A percentile compares a stretch with the other conserved stretches of the same genome.
Conservation (phyloP, 2,113 vertebrate species). For the Podarcis muralis region DNA sequence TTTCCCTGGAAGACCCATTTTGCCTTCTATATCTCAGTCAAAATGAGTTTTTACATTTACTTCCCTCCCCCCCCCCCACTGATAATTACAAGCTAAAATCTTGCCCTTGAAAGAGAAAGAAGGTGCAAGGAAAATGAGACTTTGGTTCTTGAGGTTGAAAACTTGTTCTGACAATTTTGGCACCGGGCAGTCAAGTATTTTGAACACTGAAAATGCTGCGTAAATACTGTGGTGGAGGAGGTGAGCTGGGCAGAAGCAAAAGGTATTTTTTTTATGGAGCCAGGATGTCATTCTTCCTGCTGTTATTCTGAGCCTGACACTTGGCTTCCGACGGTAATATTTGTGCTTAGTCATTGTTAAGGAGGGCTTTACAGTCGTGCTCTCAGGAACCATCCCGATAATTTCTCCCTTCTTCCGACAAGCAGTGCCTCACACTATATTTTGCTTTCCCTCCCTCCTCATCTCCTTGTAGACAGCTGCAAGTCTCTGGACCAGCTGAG, state of each 20-base stretch:
- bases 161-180: not conserved
- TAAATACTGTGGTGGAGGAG: not conserved
- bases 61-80: not conserved
- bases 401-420: not conserved
- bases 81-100: not conserved
- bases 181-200: not conserved
- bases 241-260: conserved; percentile 14
- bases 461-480: conserved; percentile 72
- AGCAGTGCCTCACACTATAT: not conserved
- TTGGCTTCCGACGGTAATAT: not conserved
- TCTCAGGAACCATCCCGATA: not conserved
- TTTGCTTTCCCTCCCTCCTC: not conserved
- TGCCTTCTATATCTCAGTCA: not conserved
- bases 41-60: not conserved
- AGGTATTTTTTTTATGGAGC: not conserved
- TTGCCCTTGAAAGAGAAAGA: not conserved
- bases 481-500: conserved; percentile 89
- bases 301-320: not conserved
- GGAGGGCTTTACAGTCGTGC: not conserved
- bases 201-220: not conserved
- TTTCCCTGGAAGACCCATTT: not conserved
- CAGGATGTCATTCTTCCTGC: not conserved
- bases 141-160: not conserved
- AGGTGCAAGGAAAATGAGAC: not conserved
- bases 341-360: not conserved